These are phyloP conservation scores for Zaprionus camerounensis DNA, from an alignment of 1,140 invertebrate genomes.

Conservation along the genomic window DNA sequence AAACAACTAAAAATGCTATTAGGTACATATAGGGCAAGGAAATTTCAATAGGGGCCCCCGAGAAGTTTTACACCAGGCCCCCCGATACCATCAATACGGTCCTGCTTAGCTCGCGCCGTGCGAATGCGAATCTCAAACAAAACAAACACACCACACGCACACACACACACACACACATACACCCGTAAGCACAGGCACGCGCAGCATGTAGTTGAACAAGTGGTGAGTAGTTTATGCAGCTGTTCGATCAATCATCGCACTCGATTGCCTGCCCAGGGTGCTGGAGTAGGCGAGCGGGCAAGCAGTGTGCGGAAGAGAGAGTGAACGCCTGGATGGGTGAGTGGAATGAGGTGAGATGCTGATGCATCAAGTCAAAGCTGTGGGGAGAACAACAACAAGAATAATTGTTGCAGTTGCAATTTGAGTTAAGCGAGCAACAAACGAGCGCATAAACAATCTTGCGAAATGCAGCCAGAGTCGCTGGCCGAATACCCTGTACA, in stretches of 20 bases:
- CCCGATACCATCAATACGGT: not conserved
- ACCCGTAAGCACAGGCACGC: conserved; percentile 2
- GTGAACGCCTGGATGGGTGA: not conserved
- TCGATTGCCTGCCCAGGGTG: not conserved
- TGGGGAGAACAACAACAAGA: not conserved
- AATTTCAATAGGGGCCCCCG: too few relatives aligned
- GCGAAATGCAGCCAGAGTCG: not conserved
- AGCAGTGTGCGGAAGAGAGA: not conserved
- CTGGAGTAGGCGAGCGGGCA: not conserved
- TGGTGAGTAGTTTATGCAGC: conserved; percentile 72
- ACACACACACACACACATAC: not conserved
- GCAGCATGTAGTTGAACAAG: conserved; percentile 42
- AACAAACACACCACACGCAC: conserved; percentile 11
- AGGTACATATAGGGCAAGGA: too few relatives aligned
- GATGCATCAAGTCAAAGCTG: conserved; percentile 27
- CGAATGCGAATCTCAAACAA: conserved; percentile 14
- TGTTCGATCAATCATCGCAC: conserved; percentile 60
- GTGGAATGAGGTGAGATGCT: conserved; percentile 5
- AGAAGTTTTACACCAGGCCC: too few relatives aligned
- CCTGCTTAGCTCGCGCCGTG: not conserved
- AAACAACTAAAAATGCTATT: too few relatives aligned
- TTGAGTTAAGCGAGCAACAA: conserved; percentile 15
- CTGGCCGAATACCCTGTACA: conserved; percentile 1
- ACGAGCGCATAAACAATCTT: conserved; percentile 4
- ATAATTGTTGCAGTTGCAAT: conserved; percentile 27